Evolutionary conservation across 2,888 invertebrate species (phyloP).

Genomic region (Tricholauxania praeusta): DNA sequence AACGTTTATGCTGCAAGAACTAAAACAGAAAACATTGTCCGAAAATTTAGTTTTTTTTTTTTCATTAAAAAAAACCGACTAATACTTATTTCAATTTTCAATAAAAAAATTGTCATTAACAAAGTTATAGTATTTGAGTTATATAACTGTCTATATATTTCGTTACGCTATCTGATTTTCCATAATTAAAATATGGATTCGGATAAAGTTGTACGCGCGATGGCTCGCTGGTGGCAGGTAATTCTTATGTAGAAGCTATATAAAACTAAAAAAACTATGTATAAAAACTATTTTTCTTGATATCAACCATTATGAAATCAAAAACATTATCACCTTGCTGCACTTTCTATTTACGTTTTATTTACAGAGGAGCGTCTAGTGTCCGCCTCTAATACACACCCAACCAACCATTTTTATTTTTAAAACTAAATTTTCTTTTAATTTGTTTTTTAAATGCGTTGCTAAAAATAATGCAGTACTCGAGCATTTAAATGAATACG

Average conservation of each 20-base stretch:
- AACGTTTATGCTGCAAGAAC: no score
- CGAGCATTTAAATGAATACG: no score
- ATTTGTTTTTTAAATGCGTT: no score
- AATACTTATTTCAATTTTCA: neutral
- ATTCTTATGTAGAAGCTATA: conserved; percentile 38
- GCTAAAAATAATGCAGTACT: no score
- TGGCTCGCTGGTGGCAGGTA: conserved; percentile 69
- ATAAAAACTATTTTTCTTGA: neutral
- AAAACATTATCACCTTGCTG: no score
- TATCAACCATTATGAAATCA: no score
- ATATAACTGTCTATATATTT: neutral
- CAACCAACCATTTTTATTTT: no score
- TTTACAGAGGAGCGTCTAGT: neutral
- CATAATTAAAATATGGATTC: conserved; percentile 60
- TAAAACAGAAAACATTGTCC: neutral
- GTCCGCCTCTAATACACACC: neutral
- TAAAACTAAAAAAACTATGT: conserved; percentile 16
- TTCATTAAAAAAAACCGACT: neutral
- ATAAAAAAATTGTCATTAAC: neutral
- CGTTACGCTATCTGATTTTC: neutral
- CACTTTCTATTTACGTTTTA: neutral
- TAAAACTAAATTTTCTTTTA: no score
- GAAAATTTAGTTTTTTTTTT: neutral
- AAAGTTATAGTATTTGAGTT: neutral
- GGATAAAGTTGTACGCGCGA: conserved; percentile 66